Evolutionary conservation across 2,113 vertebrate species (phyloP).

Genomic region (Myodes glareolus): DNA sequence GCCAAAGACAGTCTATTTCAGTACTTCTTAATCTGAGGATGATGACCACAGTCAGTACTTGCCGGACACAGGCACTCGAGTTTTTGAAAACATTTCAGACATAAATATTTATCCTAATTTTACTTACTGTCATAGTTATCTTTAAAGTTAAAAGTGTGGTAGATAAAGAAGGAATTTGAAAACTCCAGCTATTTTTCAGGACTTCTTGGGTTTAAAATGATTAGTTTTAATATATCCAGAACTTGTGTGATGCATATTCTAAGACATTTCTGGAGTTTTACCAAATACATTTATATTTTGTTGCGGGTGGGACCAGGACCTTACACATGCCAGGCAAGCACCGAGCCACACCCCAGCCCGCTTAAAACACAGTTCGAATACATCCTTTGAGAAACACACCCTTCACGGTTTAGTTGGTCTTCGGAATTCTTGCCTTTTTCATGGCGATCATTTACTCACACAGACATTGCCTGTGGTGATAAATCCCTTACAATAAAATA

Average conservation of each 20-base stretch:
- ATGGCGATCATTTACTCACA: neutral
- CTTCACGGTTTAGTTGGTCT: slow-evolving; percentile 28
- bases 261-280: slow-evolving; percentile 36
- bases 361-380: neutral
- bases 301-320: neutral
- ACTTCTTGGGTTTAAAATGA: neutral
- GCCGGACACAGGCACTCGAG: neutral
- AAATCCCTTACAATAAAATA: slow-evolving; percentile 16
- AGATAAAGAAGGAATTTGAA: slow-evolving; percentile 9
- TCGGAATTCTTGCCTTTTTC: slow-evolving; percentile 28
- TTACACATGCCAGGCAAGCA: neutral
- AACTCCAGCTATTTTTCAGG: slow-evolving; percentile 17
- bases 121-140: neutral
- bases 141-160: neutral
- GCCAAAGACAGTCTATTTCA: neutral
- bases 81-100: slow-evolving; percentile 15
- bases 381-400: neutral
- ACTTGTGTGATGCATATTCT: neutral
- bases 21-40: neutral
- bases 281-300: neutral
- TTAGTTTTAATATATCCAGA: neutral
- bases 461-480: neutral
- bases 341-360: neutral
- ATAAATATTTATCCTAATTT: neutral
- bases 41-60: neutral